Base-by-base conservation (phyloP, 1,140 invertebrate genomes). In the Eupeodes corollae region DNA sequence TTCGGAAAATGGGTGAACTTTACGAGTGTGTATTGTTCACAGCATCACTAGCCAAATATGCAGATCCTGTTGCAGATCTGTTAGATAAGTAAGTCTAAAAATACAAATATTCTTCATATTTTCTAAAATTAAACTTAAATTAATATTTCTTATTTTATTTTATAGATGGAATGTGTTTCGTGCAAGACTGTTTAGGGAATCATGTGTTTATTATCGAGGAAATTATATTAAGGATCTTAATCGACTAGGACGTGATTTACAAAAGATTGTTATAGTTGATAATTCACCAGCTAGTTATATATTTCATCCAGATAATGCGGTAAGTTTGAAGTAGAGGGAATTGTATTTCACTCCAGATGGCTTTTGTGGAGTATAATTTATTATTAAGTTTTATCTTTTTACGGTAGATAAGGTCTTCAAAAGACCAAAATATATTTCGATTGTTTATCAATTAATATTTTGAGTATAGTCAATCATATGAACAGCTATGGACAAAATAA, bases 221-320 rank as follows among this genome's bases (percentile, higher is more conserved):
- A 99, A 98, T 78, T 99, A 99, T 76, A 95, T 99, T 56, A 99
- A 99, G 78, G 96, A 99, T 79, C 80, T 99, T 55, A 94, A 94
- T 75, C 89, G 92, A 69, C 75, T 99, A 54, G 97, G 97, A 38
- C 78, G 97, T 54, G 93, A 98, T 73, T 78, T 99, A 61, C 84
- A 91, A 59, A 86, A 93, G 73, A 93, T 98, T 63, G 84, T 99
- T 61, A 99, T 99, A 65, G 88, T 99, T 52, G 97, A 99, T 77
- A 99, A 99, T 77, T 98, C 94, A 58, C 96, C 96, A 58, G 95
- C 93, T 59, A 97, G 92, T 50, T 99, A 99, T 75, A 95, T 98
- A 76, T 99, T 99, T 84, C 97, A 99, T 84, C 95, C 96, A 68
- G 91, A 98, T 71, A 98, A 99, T 79, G 95, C 96, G 69, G 94